Evolutionary conservation across 2,113 vertebrate species (phyloP).

Genomic region (Onychostoma macrolepis): DNA sequence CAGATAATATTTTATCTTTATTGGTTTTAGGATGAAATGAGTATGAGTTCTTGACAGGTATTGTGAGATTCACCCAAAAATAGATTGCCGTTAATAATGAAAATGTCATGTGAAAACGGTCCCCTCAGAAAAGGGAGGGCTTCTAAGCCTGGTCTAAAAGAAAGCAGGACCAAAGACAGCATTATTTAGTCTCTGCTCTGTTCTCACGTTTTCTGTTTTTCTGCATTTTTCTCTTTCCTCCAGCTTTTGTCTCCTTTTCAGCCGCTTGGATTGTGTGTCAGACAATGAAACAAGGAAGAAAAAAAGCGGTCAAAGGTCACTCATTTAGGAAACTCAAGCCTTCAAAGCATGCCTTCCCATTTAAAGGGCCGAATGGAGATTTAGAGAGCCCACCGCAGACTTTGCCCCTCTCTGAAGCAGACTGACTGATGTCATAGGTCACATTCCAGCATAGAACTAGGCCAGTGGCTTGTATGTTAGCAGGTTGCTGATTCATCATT

Average conservation of each 20-base stretch:
- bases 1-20: not conserved
- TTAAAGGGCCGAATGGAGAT: slow-evolving; percentile 49
- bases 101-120: slow-evolving; percentile 72
- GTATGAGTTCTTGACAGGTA: slow-evolving; percentile 48
- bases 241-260: slow-evolving; percentile 49
- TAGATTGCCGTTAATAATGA: slow-evolving; percentile 70
- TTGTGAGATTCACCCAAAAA: slow-evolving; percentile 75
- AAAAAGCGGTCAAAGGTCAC: slow-evolving; percentile 52
- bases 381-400: slow-evolving; percentile 67
- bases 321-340: slow-evolving; percentile 57
- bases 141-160: slow-evolving; percentile 56
- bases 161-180: slow-evolving; percentile 68
- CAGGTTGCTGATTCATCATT: slow-evolving; percentile 80
- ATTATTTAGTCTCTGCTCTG: slow-evolving; percentile 71
- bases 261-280: slow-evolving; percentile 57
- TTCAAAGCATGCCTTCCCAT: slow-evolving; percentile 68
- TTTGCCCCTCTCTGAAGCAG: slow-evolving; percentile 73
- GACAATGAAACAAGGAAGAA: slow-evolving; percentile 52
- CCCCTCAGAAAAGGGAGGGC: slow-evolving; percentile 55
- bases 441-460: slow-evolving; percentile 78
- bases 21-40: not conserved
- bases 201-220: slow-evolving; percentile 63
- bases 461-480: slow-evolving; percentile 73
- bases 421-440: slow-evolving; percentile 79
- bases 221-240: slow-evolving; percentile 65